These are phyloP conservation scores for Arion vulgaris DNA, from an alignment of 1,140 invertebrate genomes.

Conservation along the genomic window DNA sequence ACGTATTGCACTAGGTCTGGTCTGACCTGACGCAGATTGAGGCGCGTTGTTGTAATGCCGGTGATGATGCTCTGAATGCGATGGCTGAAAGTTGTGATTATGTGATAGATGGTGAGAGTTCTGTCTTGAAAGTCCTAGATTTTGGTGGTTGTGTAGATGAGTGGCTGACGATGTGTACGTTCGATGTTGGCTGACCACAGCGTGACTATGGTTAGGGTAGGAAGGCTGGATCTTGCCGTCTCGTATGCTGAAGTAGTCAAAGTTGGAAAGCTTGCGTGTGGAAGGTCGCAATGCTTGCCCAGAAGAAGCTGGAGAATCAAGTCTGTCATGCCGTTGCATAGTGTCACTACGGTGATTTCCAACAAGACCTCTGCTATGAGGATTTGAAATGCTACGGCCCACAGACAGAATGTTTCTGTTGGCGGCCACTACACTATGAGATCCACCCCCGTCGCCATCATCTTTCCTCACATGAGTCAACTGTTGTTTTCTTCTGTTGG, in stretches of 20 bases:
- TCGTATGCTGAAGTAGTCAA: slow-evolving; percentile 25
- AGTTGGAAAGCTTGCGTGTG: neutral
- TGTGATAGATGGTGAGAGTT: neutral
- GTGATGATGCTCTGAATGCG: neutral
- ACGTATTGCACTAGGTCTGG: neutral
- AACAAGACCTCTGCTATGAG: neutral
- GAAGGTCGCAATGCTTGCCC: neutral
- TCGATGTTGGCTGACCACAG: neutral
- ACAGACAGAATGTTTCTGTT: neutral
- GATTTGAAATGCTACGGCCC: neutral
- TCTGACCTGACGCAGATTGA: neutral
- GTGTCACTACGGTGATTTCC: neutral
- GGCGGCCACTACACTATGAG: neutral
- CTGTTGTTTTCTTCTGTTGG: slow-evolving; percentile 18
- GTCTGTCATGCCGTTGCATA: neutral
- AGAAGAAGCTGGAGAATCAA: neutral
- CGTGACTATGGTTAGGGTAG: neutral
- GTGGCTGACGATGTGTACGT: neutral
- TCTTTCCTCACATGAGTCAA: slow-evolving; percentile 17
- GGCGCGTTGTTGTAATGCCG: neutral
- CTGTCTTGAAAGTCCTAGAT: neutral
- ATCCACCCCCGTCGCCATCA: neutral
- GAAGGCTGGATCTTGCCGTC: slow-evolving; percentile 1
- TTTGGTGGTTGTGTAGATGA: neutral
- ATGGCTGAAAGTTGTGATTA: neutral